These are phyloP conservation scores for Chironomus tepperi DNA, from an alignment of 1,140 invertebrate species.

Conservation along the genomic window DNA sequence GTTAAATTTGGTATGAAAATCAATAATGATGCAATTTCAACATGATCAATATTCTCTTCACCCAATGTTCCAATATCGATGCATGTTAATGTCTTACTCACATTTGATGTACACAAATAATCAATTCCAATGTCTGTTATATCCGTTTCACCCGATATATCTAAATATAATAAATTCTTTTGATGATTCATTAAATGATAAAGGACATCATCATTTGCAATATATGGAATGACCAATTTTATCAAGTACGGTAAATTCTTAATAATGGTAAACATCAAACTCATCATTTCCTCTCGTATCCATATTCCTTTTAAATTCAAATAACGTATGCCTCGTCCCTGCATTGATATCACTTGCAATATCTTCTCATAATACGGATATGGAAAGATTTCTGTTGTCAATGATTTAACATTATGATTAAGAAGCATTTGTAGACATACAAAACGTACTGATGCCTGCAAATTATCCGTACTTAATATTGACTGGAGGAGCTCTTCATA, in stretches of 20 bases:
- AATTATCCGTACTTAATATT: slow-evolving; percentile 50
- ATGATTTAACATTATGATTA: slow-evolving; percentile 49
- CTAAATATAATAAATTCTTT: slow-evolving; percentile 47
- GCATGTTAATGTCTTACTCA: slow-evolving; percentile 45
- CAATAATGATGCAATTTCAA: slow-evolving; percentile 49
- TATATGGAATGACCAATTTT: slow-evolving; percentile 53
- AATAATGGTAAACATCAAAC: slow-evolving; percentile 49
- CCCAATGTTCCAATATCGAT: slow-evolving; percentile 56
- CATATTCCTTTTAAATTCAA: slow-evolving; percentile 59
- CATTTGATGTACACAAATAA: slow-evolving; percentile 41
- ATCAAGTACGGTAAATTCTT: slow-evolving; percentile 46
- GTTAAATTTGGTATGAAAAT: slow-evolving; percentile 50
- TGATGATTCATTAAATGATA: slow-evolving; percentile 48
- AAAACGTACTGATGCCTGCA: slow-evolving; percentile 53
- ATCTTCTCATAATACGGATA: slow-evolving; percentile 55
- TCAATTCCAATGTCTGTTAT: slow-evolving; percentile 51
- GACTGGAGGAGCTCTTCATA: slow-evolving; percentile 53
- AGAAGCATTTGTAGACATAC: slow-evolving; percentile 50
- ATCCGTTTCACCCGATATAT: slow-evolving; percentile 55
- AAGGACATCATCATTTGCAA: slow-evolving; percentile 56
- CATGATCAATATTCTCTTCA: slow-evolving; percentile 53
- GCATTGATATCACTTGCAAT: slow-evolving; percentile 48
- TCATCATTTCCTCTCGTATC: slow-evolving; percentile 55
- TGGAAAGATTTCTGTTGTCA: slow-evolving; percentile 56
- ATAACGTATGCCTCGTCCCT: slow-evolving; percentile 49